Evolutionary conservation across 2,113 vertebrate species (phyloP), one percentile per base, ranked within the genome.

Genomic region (Lophius piscatorius): DNA sequence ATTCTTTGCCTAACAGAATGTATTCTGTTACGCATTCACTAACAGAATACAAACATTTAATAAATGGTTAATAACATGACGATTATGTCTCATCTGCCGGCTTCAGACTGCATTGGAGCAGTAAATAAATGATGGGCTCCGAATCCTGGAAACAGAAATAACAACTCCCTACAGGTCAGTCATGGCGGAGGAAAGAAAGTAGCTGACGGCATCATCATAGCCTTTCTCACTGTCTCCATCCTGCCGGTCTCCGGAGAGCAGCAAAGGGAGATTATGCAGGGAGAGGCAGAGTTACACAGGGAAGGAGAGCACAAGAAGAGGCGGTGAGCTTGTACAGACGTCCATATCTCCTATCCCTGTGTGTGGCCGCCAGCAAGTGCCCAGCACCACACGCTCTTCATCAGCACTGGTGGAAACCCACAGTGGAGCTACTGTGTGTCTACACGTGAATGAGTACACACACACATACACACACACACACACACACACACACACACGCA

Each of bases 131-230:
- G n/a, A n/a, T 24, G 40, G 20, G 38, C 29, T 70, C 56, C 26
- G 17, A 20, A 47, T 65, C 46, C 29, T 33, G 14, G 5, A 44
- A 44, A 23, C 57, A 47, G 44, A 58, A 79, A 63, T 49, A 80
- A 52, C 76, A 55, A 58, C 70, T 75, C 69, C 76, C 74, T 78
- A 77, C 60, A 70, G 65, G 76, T 80, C 80, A 80, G 42, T 75
- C 11, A 7, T 17, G 52, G 59, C 14, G 0, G 29, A 68, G 57
- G 59, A 41, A 3, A 62, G 42, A 64, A 36, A 51, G 67, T 68
- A 71, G 62, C 61, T 61, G 67, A 65, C 44, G 33, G 51, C 60
- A 40, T 74, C 50, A 76, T 74, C 65, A 70, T 48, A 59, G 42
- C 46, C 48, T 55, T 67, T 65, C 50, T 56, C 65, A 23, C 34